A percentile compares a stretch with the other conserved stretches of the same genome.
Conservation (phyloP, 2,113 vertebrate genomes). For the Otolemur garnettii region DNA sequence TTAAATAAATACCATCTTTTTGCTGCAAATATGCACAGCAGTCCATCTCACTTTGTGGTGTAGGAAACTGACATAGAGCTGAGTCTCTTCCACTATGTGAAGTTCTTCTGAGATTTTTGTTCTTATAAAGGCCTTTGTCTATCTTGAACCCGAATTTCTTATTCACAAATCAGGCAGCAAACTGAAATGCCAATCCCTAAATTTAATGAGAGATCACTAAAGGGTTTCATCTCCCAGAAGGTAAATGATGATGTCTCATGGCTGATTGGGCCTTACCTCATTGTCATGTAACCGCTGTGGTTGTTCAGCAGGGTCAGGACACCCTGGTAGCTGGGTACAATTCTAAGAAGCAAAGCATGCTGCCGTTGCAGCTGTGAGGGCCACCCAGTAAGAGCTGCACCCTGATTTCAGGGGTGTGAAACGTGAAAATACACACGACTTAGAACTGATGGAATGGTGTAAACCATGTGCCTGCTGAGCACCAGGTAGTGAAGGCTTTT, state of each 20-base stretch:
- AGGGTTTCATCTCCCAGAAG: background rate
- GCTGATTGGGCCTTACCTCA: background rate
- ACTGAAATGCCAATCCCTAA: background rate
- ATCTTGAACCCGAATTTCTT: background rate
- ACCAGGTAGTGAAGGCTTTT: too few species aligned
- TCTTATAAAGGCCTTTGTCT: background rate
- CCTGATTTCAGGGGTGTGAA: background rate
- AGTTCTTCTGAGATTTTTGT: background rate
- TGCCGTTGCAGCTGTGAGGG: background rate
- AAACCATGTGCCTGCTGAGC: accelerated
- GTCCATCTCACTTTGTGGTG: background rate
- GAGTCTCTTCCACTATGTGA: background rate
- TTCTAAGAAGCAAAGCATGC: background rate
- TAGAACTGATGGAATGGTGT: background rate
- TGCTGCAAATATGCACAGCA: background rate
- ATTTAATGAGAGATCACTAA: background rate
- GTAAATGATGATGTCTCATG: background rate
- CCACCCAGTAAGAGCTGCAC: background rate
- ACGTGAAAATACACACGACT: background rate
- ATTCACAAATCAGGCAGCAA: background rate
- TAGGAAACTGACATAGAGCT: background rate
- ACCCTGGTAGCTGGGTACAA: accelerated
- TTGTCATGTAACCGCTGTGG: background rate
- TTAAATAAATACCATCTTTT: background rate
- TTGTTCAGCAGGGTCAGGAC: background rate